Evolutionary conservation across 2,888 invertebrate species (phyloP).

Genomic region (Acleris sparsana): DNA sequence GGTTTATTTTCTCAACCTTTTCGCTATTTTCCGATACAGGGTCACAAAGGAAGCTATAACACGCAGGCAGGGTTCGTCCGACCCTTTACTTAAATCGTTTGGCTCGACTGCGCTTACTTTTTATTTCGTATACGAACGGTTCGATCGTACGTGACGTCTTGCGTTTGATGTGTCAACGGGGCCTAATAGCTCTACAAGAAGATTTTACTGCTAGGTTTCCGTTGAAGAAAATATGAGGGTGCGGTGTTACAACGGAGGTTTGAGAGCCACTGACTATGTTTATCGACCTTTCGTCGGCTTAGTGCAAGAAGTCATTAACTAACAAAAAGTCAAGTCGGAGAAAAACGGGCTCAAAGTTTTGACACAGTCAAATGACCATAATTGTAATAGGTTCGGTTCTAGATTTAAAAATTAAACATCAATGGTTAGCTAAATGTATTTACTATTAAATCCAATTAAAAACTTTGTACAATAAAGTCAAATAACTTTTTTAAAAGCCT

Average conservation of each 20-base stretch:
- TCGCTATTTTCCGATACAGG: constrained; percentile 39
- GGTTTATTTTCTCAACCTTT: constrained; percentile 45
- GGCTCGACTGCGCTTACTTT: constrained; percentile 54
- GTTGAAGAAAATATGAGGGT: constrained; percentile 27
- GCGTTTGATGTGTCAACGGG: constrained; percentile 50
- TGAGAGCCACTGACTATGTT: constrained; percentile 17
- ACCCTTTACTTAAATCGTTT: constrained; percentile 58
- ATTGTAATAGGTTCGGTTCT: too few species aligned
- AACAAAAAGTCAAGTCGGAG: too few species aligned
- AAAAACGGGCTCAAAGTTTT: too few species aligned
- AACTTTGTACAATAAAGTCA: too few species aligned
- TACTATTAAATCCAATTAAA: too few species aligned
- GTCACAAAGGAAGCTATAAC: constrained; percentile 48
- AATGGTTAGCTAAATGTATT: too few species aligned
- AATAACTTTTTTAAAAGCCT: too few species aligned
- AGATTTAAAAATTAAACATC: too few species aligned
- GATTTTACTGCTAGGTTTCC: constrained; percentile 37
- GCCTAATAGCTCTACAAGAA: constrained; percentile 41
- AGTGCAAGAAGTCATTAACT: too few species aligned
- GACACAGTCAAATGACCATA: too few species aligned
- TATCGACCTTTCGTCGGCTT: too few species aligned
- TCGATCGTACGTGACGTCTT: constrained; percentile 53
- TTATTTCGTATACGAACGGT: constrained; percentile 54
- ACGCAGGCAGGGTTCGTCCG: constrained; percentile 49
- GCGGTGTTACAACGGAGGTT: constrained; percentile 25